Percentiles rank a stretch among this genome's conserved stretches.
These are phyloP conservation scores for Ceratotherium simum DNA, from an alignment of 2,113 vertebrate genomes.

Conservation along the genomic window DNA sequence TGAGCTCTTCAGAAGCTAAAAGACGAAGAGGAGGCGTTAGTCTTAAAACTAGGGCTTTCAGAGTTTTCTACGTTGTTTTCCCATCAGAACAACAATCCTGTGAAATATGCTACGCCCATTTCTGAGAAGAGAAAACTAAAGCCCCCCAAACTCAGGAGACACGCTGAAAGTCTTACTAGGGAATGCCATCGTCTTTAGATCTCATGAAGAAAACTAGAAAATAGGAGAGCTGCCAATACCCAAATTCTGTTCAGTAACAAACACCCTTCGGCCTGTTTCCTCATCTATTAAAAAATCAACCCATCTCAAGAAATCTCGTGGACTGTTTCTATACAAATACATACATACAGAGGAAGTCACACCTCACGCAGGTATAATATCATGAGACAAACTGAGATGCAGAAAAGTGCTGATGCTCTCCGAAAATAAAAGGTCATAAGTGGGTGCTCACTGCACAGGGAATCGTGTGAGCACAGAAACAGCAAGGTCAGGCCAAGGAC, in stretches of 20 bases:
- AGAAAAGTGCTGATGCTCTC: accelerated
- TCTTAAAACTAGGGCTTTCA: accelerated
- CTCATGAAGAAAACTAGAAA: accelerated
- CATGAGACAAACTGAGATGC: not conserved
- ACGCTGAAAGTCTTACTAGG: accelerated
- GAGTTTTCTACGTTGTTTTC: not conserved
- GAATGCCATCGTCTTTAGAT: accelerated
- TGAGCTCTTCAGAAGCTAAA: constrained; percentile 73
- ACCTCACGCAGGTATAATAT: accelerated
- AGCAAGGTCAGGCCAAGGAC: too few species aligned
- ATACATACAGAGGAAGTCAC: accelerated
- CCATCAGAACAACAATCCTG: not conserved
- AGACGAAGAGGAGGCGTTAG: constrained; percentile 4
- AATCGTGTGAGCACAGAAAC: accelerated
- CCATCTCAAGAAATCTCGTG: not conserved
- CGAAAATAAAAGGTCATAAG: not conserved
- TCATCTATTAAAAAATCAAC: accelerated
- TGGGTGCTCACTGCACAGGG: not conserved
- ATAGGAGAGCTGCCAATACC: accelerated
- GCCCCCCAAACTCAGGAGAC: not conserved
- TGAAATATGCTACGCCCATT: accelerated
- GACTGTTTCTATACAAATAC: accelerated
- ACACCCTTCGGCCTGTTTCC: accelerated
- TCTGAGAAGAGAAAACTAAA: not conserved
- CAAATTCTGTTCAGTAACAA: accelerated